Evolutionary conservation across 2,797 vertebrate species (phyloP), one percentile per base, ranked within the genome.

Genomic region (Anolis apletophallus): DNA sequence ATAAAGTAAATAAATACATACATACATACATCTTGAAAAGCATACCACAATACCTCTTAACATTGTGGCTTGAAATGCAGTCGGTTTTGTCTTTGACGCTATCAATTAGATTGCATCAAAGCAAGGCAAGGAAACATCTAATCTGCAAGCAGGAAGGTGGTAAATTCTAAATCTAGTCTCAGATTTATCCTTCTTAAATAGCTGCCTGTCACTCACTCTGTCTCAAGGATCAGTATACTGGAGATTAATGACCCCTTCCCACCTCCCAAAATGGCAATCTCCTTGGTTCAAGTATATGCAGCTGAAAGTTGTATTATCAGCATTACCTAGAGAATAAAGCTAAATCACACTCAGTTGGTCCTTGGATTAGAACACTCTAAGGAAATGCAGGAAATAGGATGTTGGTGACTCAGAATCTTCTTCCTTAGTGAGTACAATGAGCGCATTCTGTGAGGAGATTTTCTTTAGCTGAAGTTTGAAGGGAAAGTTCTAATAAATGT

Each of bases 121-220:
- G 76, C 32, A 0, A 0, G 73, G 11, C 85, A 91, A 81, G 85
- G 83, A 90, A 57, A 64, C 6, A 19, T 77, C 85, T 86, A 90
- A 88, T 90, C 82, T 90, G 46, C 9, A 81, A 57, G 88, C 61
- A 80, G 86, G 81, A 89, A 84, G 81, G 81, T 68, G 55, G 34
- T 50, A 50, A 90, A 82, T 89, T 87, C 84, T 92, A 95, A n/a
- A 94, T 93, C 91, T 93, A 88, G 86, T 74, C 77, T 91, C 61
- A 69, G 85, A 91, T 91, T 87, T 83, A 81, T 79, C 89, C 74
- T 86, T 79, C 57, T 93, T 88, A 90, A 94, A 89, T 29, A 83
- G 59, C 92, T 85, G 82, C 91, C 93, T 93, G 91, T 91, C 92
- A 88, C 86, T 92, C 50, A 92, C 87, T 91, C 46, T 78, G 87